A percentile compares a stretch with the other conserved stretches of the same genome.
phyloP scores from a whole-genome alignment of 2,113 vertebrate genomes.

The Lepisosteus osseus region DNA sequence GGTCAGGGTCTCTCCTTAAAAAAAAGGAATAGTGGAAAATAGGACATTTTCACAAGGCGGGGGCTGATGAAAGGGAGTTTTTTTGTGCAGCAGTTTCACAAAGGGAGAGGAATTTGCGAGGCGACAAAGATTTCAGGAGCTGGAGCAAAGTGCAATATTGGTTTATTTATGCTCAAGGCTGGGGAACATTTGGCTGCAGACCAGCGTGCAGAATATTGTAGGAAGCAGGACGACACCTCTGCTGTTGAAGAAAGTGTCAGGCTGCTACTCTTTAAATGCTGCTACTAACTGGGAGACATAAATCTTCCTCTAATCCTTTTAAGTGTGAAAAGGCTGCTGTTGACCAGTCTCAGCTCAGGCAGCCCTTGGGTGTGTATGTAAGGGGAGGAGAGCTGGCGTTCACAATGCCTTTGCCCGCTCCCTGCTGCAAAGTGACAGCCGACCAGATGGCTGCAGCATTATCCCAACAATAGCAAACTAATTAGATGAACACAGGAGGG shows the following conservation, averaged over 20 bases:
- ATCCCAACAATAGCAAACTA: slow-evolving; percentile 72
- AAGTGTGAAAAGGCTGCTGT: slow-evolving; percentile 67
- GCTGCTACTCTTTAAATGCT: slow-evolving; percentile 10
- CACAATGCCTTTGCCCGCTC: slow-evolving; percentile 32
- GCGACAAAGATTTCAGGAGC: too few relatives aligned
- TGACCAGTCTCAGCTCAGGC: slow-evolving; percentile 30
- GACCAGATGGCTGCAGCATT: slow-evolving; percentile 73
- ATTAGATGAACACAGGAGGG: slow-evolving; percentile 70
- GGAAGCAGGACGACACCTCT: not conserved
- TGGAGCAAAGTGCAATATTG: too few relatives aligned
- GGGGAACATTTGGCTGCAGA: not conserved
- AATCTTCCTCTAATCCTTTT: slow-evolving; percentile 75
- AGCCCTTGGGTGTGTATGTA: slow-evolving; percentile 45
- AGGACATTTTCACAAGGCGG: too few relatives aligned
- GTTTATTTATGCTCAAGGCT: not conserved
- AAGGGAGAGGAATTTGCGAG: too few relatives aligned
- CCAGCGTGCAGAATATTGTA: not conserved
- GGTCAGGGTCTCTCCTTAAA: too few relatives aligned
- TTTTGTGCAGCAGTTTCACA: too few relatives aligned
- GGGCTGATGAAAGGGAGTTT: too few relatives aligned
- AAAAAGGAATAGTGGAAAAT: too few relatives aligned
- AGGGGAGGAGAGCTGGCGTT: slow-evolving; percentile 33
- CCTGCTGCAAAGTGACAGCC: slow-evolving; percentile 42
- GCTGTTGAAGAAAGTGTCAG: slow-evolving; percentile 9
- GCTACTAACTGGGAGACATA: slow-evolving; percentile 47